Base-by-base conservation (phyloP, 1,140 invertebrate genomes). In the Anastrepha ludens region DNA sequence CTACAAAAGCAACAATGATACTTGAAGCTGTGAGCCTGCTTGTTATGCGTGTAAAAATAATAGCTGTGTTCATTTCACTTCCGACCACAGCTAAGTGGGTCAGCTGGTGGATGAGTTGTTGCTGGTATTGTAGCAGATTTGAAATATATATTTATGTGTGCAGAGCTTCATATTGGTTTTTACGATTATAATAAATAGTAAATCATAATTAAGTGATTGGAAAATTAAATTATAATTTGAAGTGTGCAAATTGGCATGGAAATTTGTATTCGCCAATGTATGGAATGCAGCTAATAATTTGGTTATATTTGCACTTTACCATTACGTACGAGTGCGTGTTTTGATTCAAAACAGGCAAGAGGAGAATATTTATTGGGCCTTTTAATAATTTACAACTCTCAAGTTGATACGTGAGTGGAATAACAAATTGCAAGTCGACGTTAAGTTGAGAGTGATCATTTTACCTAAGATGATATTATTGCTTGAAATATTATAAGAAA, bases 41-140 rank as follows among this genome's bases (percentile, higher is more conserved):
- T 55, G 50, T 81, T 81, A n/a, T 55, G 74, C 74, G 74, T 81
- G 74, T 55, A 81, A 81, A 81, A 81, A 81, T 81, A 81, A 81
- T 55, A 55, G 74, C 74, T 81, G 47, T 55, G 47, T 55, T 13
- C 47, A 20, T 20, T 81, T 20, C n/a, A 29, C 74, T 81, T 81
- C 74, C 74, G 74, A 55, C 44, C 74, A 29, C 47, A 58, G 47
- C 20, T 29, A 55, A 55, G 74, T 74, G 67, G 67, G 67, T 74
- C 67, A 58, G 47, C 47, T 55, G 74, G n/a, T 74, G 67, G 39
- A 74, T 74, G 67, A 47, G 41, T 41, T 74, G 67, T 47, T n/a
- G 65, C 5, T 44, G 13, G 44, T 47, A 44, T 5, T n/a, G 17
- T 17, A 47, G 50, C 29, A 11, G 1, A 8, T 55, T 55, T 2